Evolutionary conservation across 2,888 invertebrate genomes (phyloP), one percentile per base, ranked within the genome.

Genomic region (Yponomeuta plumbellus): DNA sequence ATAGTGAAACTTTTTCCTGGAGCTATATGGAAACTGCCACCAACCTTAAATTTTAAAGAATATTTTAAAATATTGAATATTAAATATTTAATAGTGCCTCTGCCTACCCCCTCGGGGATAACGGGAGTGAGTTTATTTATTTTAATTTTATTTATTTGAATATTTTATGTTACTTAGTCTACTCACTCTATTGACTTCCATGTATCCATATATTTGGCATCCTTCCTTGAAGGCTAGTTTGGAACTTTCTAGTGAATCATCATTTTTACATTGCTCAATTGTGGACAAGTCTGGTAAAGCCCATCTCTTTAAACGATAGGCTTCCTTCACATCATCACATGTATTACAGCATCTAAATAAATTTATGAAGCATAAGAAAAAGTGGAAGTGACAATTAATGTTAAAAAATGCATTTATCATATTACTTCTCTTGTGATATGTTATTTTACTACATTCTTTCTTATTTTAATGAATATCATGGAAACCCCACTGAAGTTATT

Each of bases 11-110:
- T 98, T 83, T 96, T 96, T 34, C 99, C 99, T 59, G 99, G 99
- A 57, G 99, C 99, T 80, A 98, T 94, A 79, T 99, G 99, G 81
- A 99, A 99, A 87, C 98, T 99, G 61, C 99, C 99, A 70, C 96
- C 97, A 70, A 97, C 95, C 92, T 93, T 75, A 66, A 84, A 34
- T 34, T 34, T 34, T 5, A 34, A 83, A 52, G 17, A 67, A 57
- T 17, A 52, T 17, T 4, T 17, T 72, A 56, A 34, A 8, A 23
- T 23, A 23, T 34, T n/a, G n/a, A n/a, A n/a, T n/a, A n/a, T n/a
- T n/a, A n/a, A n/a, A n/a, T n/a, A n/a, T n/a, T n/a, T n/a, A n/a
- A n/a, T n/a, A n/a, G n/a, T n/a, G n/a, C n/a, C n/a, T n/a, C n/a
- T n/a, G n/a, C n/a, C n/a, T n/a, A n/a, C n/a, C n/a, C n/a, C n/a